Evolutionary conservation across 30 jellyfish, hydroid and myxozoan species (phyloP), one percentile per base, ranked within the genome.

Genomic region (Aurelia sp.): DNA sequence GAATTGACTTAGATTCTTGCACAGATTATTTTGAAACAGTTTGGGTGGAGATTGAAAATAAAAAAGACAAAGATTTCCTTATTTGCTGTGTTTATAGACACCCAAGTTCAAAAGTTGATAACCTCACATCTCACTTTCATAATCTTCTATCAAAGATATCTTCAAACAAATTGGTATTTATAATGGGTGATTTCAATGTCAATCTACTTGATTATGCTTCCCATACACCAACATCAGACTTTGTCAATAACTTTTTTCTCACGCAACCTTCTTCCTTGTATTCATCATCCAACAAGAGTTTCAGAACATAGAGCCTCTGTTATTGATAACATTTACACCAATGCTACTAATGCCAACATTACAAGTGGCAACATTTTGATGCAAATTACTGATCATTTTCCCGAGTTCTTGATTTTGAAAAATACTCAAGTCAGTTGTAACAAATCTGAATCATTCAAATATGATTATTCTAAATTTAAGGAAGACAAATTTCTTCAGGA

Each of bases 301-400:
- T 78, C 89, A 16, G 81, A 78, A 35, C 52, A 63, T 17, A n/a
- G 65, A 16, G 89, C 53, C 21, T 78, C 89, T 8, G 78, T 78
- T 60, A 78, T 78, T 61, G 89, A 78, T 48, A 78, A 78, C 47
- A 78, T 78, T n/a, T 78, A n/a, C 50, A 58, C 89, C 15, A 78
- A 78, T 78, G 81, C 89, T 44, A 21, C 30, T 24, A 24, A 59
- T 63, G 80, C 59, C 10, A 62, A 60, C 63, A 60, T 27, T 27
- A 27, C 33, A 27, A 27, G 33, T 27, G 33, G 33, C 33, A 27
- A 27, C 33, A 27, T 27, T 27, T 27, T 27, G 33, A 27, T 27
- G 33, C 33, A 27, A 27, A 27, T 27, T 27, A 27, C 33, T 27
- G 33, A 27, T 27, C 33, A 27, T 27, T 0, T 27, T 27, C 33